Evolutionary conservation across 2,888 invertebrate species (phyloP), one percentile per base, ranked within the genome.

Genomic region (Elgonia sp.): DNA sequence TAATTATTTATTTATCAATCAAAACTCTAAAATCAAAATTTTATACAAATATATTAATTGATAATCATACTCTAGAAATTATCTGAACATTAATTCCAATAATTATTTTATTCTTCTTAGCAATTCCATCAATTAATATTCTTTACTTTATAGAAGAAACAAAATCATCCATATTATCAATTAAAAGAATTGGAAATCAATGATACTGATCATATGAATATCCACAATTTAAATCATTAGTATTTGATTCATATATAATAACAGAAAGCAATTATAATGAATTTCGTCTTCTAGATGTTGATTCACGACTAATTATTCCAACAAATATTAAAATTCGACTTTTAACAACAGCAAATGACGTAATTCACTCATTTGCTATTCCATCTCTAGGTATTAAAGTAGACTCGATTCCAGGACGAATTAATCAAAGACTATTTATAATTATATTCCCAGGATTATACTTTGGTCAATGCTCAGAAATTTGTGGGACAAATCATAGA

Each of bases 401-500:
- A 90, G 96, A 97, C 94, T 96, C 96, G 21, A 96, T 96, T 0
- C 96, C 96, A 0, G 96, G 96, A 0, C 96, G 96, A 62, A 90
- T 96, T 94, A 96, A 96, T 91, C 96, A 96, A 96, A 95, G 95
- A 92, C 96, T 9, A 16, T 55, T 97, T 94, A 95, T 95, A 91
- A 95, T 96, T 91, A 96, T 96, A 90, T 96, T 96, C 2, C 95
- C 96, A 0, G 97, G 97, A 62, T 91, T 97, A 93, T 96, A 95
- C 94, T 97, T 95, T 94, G 97, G 97, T 0, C 97, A 97, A 96
- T 97, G 97, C 94, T 97, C 97, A 91, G 97, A 97, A 96, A 97
- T 97, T 95, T 97, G 97, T 95, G 97, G 97, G 0, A 96, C 96
- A 77, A 97, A 97, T 94, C 97, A 97, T 94, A 97, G 97, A 85